A percentile compares a stretch with the other conserved stretches of the same genome.
These are phyloP conservation scores for Epizoanthus scotinus DNA, from an alignment of 92 coral and sea anemone species.

Conservation along the genomic window DNA sequence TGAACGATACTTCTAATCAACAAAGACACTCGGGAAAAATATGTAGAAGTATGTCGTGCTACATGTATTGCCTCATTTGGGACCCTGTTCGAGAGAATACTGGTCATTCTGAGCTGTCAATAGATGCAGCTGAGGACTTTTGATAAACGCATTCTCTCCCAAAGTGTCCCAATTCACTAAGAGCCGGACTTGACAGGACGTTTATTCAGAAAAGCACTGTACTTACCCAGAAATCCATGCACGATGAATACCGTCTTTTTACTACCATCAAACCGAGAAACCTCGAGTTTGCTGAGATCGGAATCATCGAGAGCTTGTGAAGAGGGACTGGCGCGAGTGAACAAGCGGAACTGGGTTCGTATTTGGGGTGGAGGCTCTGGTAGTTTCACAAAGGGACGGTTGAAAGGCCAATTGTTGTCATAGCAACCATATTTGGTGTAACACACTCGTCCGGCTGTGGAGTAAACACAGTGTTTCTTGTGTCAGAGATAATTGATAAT, in stretches of 20 bases:
- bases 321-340: constrained; percentile 56
- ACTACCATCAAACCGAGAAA: constrained; percentile 49
- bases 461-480: neutral
- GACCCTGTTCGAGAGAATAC: no score
- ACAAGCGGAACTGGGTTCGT: constrained; percentile 65
- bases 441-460: constrained; percentile 43
- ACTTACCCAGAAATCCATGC: constrained; percentile 67
- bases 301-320: constrained; percentile 54
- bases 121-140: no score
- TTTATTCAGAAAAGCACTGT: no score
- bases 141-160: no score
- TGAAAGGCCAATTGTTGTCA: constrained; percentile 50
- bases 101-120: no score
- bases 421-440: constrained; percentile 70
- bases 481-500: no score
- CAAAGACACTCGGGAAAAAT: no score
- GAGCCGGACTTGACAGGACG: no score
- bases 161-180: no score
- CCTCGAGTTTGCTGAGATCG: constrained; percentile 44
- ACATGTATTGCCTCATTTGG: no score
- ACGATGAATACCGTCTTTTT: constrained; percentile 59
- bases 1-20: no score
- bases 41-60: no score
- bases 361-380: constrained; percentile 55
- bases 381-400: constrained; percentile 30